Evolutionary conservation across 2,888 invertebrate species (phyloP), one percentile per base, ranked within the genome.

Genomic region (Plebejus anna): DNA sequence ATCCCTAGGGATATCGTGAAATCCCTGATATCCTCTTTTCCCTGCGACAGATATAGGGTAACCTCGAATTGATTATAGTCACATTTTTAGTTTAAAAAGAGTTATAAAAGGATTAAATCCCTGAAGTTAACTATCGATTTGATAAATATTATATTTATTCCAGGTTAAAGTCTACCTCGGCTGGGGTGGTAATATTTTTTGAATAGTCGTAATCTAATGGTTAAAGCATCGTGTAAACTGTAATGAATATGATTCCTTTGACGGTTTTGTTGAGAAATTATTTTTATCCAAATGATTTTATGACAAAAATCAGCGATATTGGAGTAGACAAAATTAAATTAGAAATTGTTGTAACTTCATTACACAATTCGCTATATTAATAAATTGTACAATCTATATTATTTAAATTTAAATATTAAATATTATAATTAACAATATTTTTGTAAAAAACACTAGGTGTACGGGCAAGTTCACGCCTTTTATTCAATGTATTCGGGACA

Each of bases 371-470:
- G 13, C 66, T 66, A 66, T 11, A 61, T n/a, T 11, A 6, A 36
- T 66, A 32, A 66, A 66, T 66, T 66, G 66, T 66, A 66, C 66
- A 66, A 66, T 66, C 32, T 66, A 66, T 32, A 66, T 5, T 66
- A 66, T 22, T 22, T 22, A 22, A 22, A 22, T 22, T 22, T 22
- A 22, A 22, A 22, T 66, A 13, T 66, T 66, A 61, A 36, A 13
- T 36, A 66, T 16, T 66, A 66, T 28, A 66, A 66, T 66, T 66
- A 66, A 32, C 66, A 66, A 66, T 36, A 4, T 66, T 66, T 66
- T 36, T 66, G 32, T 66, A 66, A 32, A 66, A 66, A 66, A 66
- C 28, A 28, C 61, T 28, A 28, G 16, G 55, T 55, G 13, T 28
- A 28, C 28, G 11, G 61, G 61, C 61, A 61, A 61, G 28, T 66